Conservation (phyloP, 1,140 invertebrate species). For the Drosophila takahashii region DNA sequence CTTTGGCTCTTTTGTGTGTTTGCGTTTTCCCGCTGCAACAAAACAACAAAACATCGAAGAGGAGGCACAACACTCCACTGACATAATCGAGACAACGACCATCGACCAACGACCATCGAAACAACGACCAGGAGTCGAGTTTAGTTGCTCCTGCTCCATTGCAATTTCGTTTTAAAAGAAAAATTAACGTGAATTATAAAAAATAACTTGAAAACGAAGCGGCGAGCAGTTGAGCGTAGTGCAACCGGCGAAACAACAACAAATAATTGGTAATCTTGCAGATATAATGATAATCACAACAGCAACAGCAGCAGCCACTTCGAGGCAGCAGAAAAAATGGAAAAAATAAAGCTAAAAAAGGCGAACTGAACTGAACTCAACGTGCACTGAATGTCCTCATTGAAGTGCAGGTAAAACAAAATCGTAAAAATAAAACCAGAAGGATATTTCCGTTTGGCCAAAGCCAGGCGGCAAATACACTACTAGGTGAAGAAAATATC, state of each 20-base stretch:
- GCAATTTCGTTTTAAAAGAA: constrained; percentile 81
- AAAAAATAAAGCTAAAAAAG: constrained; percentile 9
- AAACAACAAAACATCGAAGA: constrained; percentile 65
- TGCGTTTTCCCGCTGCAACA: constrained; percentile 27
- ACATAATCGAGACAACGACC: constrained; percentile 80
- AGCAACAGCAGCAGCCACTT: constrained; percentile 55
- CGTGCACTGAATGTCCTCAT: constrained; percentile 79
- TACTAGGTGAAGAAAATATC: not conserved
- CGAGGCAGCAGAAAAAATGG: not conserved
- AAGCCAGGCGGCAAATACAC: constrained; percentile 19
- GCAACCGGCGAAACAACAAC: constrained; percentile 29
- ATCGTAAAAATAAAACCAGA: constrained; percentile 11
- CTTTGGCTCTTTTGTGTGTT: not conserved
- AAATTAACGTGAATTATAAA: constrained; percentile 82
- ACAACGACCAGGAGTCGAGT: constrained; percentile 64
- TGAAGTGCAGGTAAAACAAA: constrained; percentile 67
- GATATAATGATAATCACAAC: constrained; percentile 81
- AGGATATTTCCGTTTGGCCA: constrained; percentile 1
- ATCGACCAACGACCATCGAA: constrained; percentile 46
- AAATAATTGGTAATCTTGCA: constrained; percentile 81
- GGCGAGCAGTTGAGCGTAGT: constrained; percentile 21
- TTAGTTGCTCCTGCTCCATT: constrained; percentile 34
- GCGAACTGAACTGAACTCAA: constrained; percentile 59
- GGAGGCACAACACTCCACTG: constrained; percentile 77
- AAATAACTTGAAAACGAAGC: constrained; percentile 69